These are phyloP conservation scores for Podarcis lilfordi DNA, from an alignment of 2,797 vertebrate genomes.

Conservation along the genomic window DNA sequence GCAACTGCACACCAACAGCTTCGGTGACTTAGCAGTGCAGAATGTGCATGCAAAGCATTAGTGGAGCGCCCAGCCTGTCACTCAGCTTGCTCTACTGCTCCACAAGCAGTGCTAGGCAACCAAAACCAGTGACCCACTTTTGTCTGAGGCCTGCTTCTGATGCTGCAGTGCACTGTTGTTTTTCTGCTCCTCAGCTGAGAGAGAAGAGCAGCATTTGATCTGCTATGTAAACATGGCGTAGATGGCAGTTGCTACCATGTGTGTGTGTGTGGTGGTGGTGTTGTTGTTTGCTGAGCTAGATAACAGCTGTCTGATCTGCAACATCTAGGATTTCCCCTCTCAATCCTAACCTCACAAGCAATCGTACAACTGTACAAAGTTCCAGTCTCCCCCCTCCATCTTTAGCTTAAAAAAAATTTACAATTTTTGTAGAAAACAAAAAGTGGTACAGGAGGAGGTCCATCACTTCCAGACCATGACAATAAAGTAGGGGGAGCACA, in stretches of 20 bases:
- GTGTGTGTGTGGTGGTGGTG: neutral
- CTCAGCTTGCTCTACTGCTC: slow-evolving; percentile 37
- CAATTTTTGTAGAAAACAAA: no score
- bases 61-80: neutral
- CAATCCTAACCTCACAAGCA: neutral
- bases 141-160: slow-evolving; percentile 32
- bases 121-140: slow-evolving; percentile 66
- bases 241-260: neutral
- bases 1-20: neutral
- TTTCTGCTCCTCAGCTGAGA: neutral
- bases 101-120: slow-evolving; percentile 59
- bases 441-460: no score
- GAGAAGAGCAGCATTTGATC: neutral
- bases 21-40: neutral
- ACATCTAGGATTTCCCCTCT: neutral
- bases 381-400: no score
- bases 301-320: neutral
- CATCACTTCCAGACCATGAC: no score
- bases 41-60: neutral
- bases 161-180: neutral
- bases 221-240: neutral
- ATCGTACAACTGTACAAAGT: no score
- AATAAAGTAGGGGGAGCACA: no score
- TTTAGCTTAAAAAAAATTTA: no score
- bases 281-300: neutral